Percentiles rank a stretch among this genome's conserved stretches.
Evolutionary conservation across 2,113 vertebrate species (phyloP).

Genomic region (Nyctibius bracteatus): DNA sequence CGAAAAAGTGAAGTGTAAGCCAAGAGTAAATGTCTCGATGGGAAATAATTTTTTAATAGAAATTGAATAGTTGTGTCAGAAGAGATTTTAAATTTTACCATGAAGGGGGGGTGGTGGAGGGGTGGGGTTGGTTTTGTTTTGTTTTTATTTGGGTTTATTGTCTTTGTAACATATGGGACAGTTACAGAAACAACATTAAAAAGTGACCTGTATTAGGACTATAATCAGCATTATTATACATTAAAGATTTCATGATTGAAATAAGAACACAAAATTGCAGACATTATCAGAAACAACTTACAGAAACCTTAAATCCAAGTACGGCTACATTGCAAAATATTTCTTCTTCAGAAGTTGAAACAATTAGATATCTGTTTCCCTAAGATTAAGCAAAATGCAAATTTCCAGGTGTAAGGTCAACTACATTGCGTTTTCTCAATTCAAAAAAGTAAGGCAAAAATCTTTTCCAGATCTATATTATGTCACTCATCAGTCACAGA

Average conservation of each 20-base stretch:
- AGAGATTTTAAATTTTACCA: background rate
- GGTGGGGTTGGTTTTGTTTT: background rate
- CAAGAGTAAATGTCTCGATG: background rate
- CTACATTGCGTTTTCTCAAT: background rate
- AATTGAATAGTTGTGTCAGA: background rate
- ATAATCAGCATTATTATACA: background rate
- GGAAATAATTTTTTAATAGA: background rate
- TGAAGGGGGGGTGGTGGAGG: background rate
- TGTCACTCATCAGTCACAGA: background rate
- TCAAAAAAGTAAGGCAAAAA: background rate
- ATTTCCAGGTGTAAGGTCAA: background rate
- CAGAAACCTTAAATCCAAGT: background rate
- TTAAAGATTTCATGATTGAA: background rate
- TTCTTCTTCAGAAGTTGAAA: background rate
- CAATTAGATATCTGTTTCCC: background rate
- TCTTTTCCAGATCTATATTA: background rate
- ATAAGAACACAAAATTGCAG: background rate
- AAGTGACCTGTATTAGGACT: background rate
- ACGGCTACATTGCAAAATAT: background rate
- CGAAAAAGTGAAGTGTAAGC: background rate
- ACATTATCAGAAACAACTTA: background rate
- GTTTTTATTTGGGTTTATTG: background rate
- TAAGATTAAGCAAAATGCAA: background rate
- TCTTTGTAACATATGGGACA: background rate
- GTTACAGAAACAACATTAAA: background rate